These are phyloP conservation scores for Odontophorus gujanensis DNA, from an alignment of 2,113 vertebrate species.

Conservation along the genomic window DNA sequence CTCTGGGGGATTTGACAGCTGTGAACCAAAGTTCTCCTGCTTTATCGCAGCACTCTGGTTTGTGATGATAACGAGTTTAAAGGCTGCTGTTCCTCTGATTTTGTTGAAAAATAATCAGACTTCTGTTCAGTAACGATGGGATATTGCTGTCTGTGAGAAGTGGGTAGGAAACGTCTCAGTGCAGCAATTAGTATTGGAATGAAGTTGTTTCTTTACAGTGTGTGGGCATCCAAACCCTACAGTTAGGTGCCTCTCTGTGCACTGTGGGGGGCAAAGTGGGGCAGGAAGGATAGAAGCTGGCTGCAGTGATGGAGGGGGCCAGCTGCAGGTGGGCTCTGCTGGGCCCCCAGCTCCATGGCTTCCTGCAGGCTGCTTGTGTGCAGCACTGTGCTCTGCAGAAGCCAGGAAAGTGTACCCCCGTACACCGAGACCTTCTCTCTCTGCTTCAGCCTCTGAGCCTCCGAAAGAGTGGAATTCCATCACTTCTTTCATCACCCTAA, in stretches of 20 bases:
- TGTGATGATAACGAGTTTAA: constrained; percentile 52
- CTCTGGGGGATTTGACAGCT: constrained; percentile 59
- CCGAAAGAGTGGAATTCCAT: constrained; percentile 68
- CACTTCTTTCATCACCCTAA: constrained; percentile 75
- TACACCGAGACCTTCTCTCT: neutral
- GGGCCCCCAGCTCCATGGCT: neutral
- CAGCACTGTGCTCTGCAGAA: constrained; percentile 12
- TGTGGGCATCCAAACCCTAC: constrained; percentile 35
- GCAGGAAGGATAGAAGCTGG: neutral
- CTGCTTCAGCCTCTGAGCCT: constrained; percentile 55
- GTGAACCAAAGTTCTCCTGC: neutral
- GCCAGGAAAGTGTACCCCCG: constrained; percentile 22
- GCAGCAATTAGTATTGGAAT: constrained; percentile 25
- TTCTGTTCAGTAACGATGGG: constrained; percentile 26
- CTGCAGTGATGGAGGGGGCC: fast-evolving
- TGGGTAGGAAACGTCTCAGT: neutral
- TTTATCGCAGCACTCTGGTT: constrained; percentile 28
- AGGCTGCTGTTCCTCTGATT: constrained; percentile 33
- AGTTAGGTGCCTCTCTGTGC: constrained; percentile 6
- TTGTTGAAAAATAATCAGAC: constrained; percentile 48
- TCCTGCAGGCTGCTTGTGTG: constrained; percentile 6
- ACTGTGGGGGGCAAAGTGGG: neutral
- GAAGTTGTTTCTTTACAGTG: neutral
- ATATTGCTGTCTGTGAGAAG: constrained; percentile 22
- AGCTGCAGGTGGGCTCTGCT: neutral